Evolutionary conservation across 2,113 vertebrate genomes (phyloP).

Genomic region (Cygnus atratus): DNA sequence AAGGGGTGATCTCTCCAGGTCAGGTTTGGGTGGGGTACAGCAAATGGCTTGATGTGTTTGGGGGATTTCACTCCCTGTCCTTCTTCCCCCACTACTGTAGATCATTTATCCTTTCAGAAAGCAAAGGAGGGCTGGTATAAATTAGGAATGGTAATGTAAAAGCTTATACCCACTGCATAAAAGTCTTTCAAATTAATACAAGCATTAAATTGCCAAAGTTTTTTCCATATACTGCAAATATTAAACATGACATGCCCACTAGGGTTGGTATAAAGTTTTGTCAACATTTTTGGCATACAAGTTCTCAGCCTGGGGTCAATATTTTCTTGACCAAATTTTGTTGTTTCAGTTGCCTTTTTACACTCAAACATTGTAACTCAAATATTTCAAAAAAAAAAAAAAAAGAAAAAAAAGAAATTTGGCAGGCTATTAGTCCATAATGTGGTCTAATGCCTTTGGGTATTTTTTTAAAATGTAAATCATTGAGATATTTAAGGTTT

Average conservation of each 20-base stretch:
- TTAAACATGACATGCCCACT: conserved; percentile 72
- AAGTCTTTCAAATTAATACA: conserved; percentile 75
- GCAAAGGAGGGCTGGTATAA: conserved; percentile 71
- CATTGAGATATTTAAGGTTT: conserved; percentile 75
- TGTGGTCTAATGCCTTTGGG: conserved; percentile 78
- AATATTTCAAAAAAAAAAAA: conserved; percentile 41
- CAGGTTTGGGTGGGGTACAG: conserved; percentile 31
- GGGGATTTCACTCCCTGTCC: background rate
- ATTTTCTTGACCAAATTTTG: conserved; percentile 77
- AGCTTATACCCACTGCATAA: conserved; percentile 66
- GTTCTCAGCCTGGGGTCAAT: conserved; percentile 66
- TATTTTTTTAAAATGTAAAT: conserved; percentile 80
- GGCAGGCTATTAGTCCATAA: conserved; percentile 75
- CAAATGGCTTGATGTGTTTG: conserved; percentile 23
- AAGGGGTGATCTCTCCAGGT: background rate
- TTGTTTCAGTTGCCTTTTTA: conserved; percentile 78
- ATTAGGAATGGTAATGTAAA: conserved; percentile 77
- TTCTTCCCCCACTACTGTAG: conserved; percentile 28
- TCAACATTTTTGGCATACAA: conserved; percentile 67
- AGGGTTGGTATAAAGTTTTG: conserved; percentile 72
- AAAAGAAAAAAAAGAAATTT: conserved; percentile 44
- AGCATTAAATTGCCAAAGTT: conserved; percentile 75
- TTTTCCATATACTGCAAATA: conserved; percentile 68
- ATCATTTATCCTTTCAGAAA: conserved; percentile 56
- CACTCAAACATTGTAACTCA: conserved; percentile 65